Conservation (phyloP, 1,140 invertebrate species). For the Dysdera silvatica region DNA sequence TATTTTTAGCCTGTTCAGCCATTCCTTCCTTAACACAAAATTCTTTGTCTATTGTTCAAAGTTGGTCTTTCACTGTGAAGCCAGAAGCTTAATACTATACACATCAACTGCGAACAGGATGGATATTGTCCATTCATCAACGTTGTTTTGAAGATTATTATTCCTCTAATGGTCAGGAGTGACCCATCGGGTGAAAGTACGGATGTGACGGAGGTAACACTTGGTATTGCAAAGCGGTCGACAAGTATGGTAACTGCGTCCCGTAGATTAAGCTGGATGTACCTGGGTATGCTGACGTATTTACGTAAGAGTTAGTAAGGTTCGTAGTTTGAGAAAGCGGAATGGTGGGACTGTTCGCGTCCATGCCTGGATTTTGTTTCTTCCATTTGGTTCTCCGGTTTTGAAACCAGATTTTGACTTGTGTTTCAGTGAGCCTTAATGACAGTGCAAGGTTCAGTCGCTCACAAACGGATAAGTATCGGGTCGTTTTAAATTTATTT, state of each 20-base stretch:
- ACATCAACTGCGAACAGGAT: too few species aligned
- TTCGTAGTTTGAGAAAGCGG: slow-evolving; percentile 18
- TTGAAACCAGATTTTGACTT: slow-evolving; percentile 96
- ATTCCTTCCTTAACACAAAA: too few species aligned
- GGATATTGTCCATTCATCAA: too few species aligned
- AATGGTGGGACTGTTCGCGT: slow-evolving; percentile 54
- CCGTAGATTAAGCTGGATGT: slow-evolving; percentile 34
- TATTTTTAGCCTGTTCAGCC: too few species aligned
- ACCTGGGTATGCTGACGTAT: slow-evolving; percentile 18
- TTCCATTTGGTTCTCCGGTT: slow-evolving; percentile 99
- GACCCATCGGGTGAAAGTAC: slow-evolving; percentile 24
- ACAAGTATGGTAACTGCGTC: slow-evolving; percentile 33
- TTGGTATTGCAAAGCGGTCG: slow-evolving; percentile 23
- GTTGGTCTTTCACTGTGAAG: too few species aligned
- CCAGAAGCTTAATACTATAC: too few species aligned
- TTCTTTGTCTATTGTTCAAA: too few species aligned
- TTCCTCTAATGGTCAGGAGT: slow-evolving; percentile 16
- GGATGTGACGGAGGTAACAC: slow-evolving; percentile 21
- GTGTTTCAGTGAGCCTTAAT: slow-evolving; percentile 92
- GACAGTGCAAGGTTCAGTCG: slow-evolving; percentile 89
- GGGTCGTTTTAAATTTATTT: slow-evolving; percentile 98
- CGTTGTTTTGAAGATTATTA: too few species aligned
- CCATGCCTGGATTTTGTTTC: slow-evolving; percentile 97
- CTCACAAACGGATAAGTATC: slow-evolving; percentile 94
- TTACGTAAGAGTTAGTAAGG: slow-evolving; percentile 12